Percentiles rank a stretch among this genome's conserved stretches.
These are phyloP conservation scores for Smittia aterrima DNA, from an alignment of 2,888 invertebrate genomes.

Conservation along the genomic window DNA sequence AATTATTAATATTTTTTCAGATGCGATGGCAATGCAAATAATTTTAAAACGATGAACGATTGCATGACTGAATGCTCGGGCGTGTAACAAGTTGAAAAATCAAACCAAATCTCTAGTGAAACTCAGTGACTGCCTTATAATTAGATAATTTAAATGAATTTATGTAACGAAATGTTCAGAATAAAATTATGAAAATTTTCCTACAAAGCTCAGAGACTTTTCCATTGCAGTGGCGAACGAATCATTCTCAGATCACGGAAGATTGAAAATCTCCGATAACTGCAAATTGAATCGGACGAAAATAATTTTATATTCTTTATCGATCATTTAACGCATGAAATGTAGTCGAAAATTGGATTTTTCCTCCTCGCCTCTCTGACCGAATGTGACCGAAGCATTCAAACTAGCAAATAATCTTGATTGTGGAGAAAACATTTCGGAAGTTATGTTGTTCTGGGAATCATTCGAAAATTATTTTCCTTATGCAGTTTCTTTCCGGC, in stretches of 20 bases:
- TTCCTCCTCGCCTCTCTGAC: neutral
- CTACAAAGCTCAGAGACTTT: no score
- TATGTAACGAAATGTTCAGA: no score
- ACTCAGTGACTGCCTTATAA: neutral
- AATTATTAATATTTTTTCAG: slow-evolving; percentile 1
- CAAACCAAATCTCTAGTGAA: neutral
- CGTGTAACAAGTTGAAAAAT: neutral
- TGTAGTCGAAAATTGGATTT: slow-evolving; percentile 44
- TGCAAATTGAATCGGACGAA: neutral
- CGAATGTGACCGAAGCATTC: slow-evolving; percentile 13
- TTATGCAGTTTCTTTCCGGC: no score
- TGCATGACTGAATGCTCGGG: slow-evolving; percentile 57
- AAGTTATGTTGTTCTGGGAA: no score
- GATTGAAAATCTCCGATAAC: slow-evolving; percentile 4
- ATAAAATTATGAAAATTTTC: no score
- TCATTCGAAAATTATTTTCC: no score
- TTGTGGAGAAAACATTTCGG: neutral
- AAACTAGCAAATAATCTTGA: slow-evolving; percentile 20
- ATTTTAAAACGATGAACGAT: slow-evolving; percentile 55
- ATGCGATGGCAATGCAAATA: slow-evolving; percentile 59
- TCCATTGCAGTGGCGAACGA: no score
- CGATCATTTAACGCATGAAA: slow-evolving; percentile 44
- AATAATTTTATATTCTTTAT: slow-evolving; percentile 42
- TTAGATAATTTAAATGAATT: neutral
- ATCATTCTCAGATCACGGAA: neutral